A percentile compares a stretch with the other conserved stretches of the same genome.
Conservation (phyloP, 2,797 vertebrate genomes). For the Coreius guichenoti region DNA sequence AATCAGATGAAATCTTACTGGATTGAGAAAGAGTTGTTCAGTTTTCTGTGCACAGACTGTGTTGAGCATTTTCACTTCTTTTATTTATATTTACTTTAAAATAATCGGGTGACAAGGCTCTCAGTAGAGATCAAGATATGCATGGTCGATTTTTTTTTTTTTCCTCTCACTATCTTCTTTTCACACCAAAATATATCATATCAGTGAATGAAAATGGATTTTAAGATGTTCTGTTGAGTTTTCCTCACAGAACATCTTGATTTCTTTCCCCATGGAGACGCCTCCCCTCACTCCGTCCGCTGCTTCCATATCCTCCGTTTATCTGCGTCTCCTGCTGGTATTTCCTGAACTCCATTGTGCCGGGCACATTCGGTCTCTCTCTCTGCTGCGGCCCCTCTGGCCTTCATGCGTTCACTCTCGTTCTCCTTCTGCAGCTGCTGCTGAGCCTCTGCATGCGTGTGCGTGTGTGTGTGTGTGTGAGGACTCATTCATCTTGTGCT, state of each 20-base stretch:
- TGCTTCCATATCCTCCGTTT: constrained; percentile 52
- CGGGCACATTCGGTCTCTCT: constrained; percentile 27
- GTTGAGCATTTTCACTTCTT: not conserved
- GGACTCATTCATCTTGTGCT: constrained; percentile 24
- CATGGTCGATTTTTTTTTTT: not conserved
- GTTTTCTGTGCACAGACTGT: not conserved
- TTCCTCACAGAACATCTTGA: not conserved
- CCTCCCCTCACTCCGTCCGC: constrained; percentile 1
- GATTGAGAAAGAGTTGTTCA: not conserved
- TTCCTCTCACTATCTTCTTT: not conserved
- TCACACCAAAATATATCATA: not conserved
- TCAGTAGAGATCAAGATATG: not conserved
- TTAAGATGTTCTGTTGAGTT: not conserved
- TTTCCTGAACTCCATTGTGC: constrained; percentile 60
- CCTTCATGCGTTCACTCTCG: constrained; percentile 3
- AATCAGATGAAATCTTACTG: not conserved
- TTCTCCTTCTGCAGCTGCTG: constrained; percentile 33
- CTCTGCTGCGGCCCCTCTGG: not conserved
- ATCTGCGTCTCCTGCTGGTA: constrained; percentile 57
- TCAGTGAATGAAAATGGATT: not conserved
- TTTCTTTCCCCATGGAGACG: not conserved
- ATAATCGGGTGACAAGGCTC: not conserved
- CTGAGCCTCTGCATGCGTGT: not conserved
- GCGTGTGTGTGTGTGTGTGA: constrained; percentile 30
- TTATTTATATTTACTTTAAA: not conserved